Evolutionary conservation across 2,797 vertebrate species (phyloP).

Genomic region (Pipistrellus pygmaeus): DNA sequence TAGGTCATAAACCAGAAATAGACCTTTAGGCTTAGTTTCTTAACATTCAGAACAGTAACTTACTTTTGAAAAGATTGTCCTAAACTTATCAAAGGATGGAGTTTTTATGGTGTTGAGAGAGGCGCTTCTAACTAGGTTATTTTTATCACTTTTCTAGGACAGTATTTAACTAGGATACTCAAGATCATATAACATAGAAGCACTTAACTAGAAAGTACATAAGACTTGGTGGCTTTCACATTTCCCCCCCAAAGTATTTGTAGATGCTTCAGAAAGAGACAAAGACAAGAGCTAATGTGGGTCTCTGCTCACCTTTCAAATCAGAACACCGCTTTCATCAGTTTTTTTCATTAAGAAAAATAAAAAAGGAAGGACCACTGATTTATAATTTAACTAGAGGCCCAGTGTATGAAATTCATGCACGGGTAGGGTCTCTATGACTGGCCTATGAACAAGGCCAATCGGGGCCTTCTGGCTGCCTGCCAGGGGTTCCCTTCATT

Average conservation of each 20-base stretch:
- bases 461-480: no score
- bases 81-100: neutral
- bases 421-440: no score
- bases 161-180: neutral
- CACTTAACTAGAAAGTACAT: neutral
- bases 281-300: neutral
- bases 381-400: neutral
- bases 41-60: slow-evolving; percentile 7
- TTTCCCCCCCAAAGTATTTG: neutral
- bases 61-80: neutral
- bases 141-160: neutral
- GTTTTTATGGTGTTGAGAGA: neutral
- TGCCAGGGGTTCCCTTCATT: no score
- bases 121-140: neutral
- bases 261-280: neutral
- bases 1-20: neutral
- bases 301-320: neutral
- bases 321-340: neutral
- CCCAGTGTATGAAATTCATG: no score
- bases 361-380: neutral
- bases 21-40: neutral
- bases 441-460: no score
- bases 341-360: neutral
- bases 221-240: neutral
- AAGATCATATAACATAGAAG: neutral